These are phyloP conservation scores for Thymelicus lineola DNA, from an alignment of 2,888 invertebrate species.

Conservation along the genomic window DNA sequence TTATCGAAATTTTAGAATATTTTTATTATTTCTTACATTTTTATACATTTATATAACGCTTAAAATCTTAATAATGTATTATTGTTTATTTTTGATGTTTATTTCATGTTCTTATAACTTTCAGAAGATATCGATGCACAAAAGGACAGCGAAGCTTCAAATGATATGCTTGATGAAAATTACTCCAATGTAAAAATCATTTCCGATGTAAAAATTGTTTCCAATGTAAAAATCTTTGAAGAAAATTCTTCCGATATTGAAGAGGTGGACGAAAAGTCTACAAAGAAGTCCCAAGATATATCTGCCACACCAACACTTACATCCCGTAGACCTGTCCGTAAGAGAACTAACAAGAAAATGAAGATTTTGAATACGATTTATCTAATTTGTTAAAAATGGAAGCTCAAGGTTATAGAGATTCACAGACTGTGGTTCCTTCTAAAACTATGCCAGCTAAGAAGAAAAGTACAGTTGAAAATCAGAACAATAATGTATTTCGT, in stretches of 20 bases:
- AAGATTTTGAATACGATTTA: conserved; percentile 90
- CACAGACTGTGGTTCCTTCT: conserved; percentile 54
- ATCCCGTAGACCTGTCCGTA: conserved; percentile 86
- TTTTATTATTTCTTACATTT: background rate
- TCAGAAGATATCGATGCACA: conserved; percentile 59
- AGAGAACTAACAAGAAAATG: conserved; percentile 87
- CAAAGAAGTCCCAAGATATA: conserved; percentile 54
- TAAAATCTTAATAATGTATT: background rate
- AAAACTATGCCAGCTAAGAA: conserved; percentile 66
- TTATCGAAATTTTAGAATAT: background rate
- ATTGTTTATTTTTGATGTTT: background rate
- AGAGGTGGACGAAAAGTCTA: conserved; percentile 65
- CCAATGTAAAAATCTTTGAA: conserved; percentile 68
- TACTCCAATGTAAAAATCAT: conserved; percentile 61
- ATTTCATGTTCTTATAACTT: conserved; percentile 41
- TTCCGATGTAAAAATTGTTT: conserved; percentile 58
- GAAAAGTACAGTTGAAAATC: conserved; percentile 59
- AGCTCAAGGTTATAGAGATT: conserved; percentile 78
- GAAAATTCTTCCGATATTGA: conserved; percentile 80
- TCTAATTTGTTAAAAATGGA: conserved; percentile 84
- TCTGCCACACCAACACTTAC: conserved; percentile 53
- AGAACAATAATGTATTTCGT: conserved; percentile 55
- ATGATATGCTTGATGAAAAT: conserved; percentile 54
- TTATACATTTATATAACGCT: conserved; percentile 28
- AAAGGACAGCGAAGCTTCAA: conserved; percentile 51